Percentiles rank a stretch among this genome's conserved stretches.
These are phyloP conservation scores for Toxotes jaculatrix DNA, from an alignment of 2,113 vertebrate genomes.

Conservation along the genomic window DNA sequence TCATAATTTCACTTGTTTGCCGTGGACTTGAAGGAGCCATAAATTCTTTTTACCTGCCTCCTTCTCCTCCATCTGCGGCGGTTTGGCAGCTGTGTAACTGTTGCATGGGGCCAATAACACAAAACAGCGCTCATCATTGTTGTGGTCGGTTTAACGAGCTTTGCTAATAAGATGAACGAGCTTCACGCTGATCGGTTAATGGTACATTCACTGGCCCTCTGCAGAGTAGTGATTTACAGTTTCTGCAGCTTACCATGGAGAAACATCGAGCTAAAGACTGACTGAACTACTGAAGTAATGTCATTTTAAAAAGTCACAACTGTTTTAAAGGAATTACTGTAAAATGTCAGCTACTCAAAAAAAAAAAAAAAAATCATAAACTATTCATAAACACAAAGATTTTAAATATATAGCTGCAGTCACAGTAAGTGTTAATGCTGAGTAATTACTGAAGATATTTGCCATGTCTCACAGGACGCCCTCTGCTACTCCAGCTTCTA, in stretches of 20 bases:
- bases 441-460: too few species aligned
- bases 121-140: slow-evolving; percentile 42
- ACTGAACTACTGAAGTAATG: not conserved
- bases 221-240: slow-evolving; percentile 25
- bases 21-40: slow-evolving; percentile 6
- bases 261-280: not conserved
- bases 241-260: not conserved
- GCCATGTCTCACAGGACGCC: too few species aligned
- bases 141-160: slow-evolving; percentile 66
- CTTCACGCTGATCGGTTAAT: slow-evolving; percentile 64
- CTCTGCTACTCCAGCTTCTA: too few species aligned
- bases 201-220: slow-evolving; percentile 41
- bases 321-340: too few species aligned
- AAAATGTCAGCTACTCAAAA: not conserved
- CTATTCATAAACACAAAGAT: too few species aligned
- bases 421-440: too few species aligned
- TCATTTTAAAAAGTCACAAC: too few species aligned
- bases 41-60: slow-evolving; percentile 35
- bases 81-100: slow-evolving; percentile 49
- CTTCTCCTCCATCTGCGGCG: slow-evolving; percentile 44
- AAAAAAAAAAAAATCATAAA: not conserved
- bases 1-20: slow-evolving; percentile 25
- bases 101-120: slow-evolving; percentile 56
- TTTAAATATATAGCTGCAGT: too few species aligned
- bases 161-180: slow-evolving; percentile 69